Conservation (phyloP, 2,113 vertebrate genomes). For the Sialia sialis region DNA sequence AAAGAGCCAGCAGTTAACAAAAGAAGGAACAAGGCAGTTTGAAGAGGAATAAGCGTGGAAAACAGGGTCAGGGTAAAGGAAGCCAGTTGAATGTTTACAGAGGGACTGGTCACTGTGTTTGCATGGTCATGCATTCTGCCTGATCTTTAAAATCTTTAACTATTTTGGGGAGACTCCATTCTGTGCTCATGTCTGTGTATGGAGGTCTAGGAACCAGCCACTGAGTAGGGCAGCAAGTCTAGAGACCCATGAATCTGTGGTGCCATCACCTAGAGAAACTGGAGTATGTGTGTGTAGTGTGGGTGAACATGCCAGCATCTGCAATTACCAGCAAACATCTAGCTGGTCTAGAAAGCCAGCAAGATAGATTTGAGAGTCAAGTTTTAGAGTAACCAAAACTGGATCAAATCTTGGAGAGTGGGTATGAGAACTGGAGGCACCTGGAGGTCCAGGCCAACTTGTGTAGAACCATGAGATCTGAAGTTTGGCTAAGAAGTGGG, state of each 20-base stretch:
- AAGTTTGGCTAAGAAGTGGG: neutral
- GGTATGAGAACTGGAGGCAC: neutral
- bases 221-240: neutral
- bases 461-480: neutral
- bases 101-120: neutral
- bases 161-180: accelerated
- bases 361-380: neutral
- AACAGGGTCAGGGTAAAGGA: neutral
- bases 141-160: neutral
- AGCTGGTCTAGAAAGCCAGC: neutral
- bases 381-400: neutral
- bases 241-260: neutral
- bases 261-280: neutral
- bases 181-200: neutral
- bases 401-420: neutral
- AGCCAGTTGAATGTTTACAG: neutral
- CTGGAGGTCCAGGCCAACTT: accelerated
- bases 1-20: neutral
- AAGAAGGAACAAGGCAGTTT: neutral
- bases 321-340: neutral
- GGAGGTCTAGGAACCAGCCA: neutral
- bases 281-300: neutral
- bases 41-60: neutral
- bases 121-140: too few species aligned
- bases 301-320: too few species aligned